Evolutionary conservation across 2,888 invertebrate genomes (phyloP).

Genomic region (Didymodactylos carnosus): DNA sequence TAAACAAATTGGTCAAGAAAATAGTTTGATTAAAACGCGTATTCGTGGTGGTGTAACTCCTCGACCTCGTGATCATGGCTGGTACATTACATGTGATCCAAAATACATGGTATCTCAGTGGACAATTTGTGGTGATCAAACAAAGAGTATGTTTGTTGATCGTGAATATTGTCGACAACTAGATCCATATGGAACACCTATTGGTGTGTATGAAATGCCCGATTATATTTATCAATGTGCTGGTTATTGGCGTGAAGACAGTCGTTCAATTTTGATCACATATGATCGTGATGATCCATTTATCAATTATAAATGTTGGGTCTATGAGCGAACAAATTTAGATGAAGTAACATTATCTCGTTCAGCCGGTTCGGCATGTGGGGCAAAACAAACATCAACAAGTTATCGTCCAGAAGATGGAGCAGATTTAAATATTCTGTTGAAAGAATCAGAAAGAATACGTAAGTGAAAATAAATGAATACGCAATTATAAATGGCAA

Average conservation of each 20-base stretch:
- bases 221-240: constrained; percentile 91
- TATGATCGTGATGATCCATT: constrained; percentile 86
- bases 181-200: constrained; percentile 75
- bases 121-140: constrained; percentile 64
- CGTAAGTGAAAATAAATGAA: constrained; percentile 5
- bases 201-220: constrained; percentile 40
- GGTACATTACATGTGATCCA: constrained; percentile 11
- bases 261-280: constrained; percentile 81
- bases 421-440: constrained; percentile 60
- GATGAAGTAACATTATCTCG: constrained; percentile 63
- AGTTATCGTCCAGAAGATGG: constrained; percentile 73
- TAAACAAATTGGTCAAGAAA: constrained; percentile 42
- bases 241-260: constrained; percentile 90
- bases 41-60: constrained; percentile 84
- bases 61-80: constrained; percentile 47
- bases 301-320: constrained; percentile 84
- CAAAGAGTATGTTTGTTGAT: constrained; percentile 72
- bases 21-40: constrained; percentile 56
- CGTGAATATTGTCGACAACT: constrained; percentile 89
- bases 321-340: constrained; percentile 74
- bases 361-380: constrained; percentile 74
- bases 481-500: neutral
- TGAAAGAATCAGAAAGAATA: constrained; percentile 60
- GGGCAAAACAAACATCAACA: constrained; percentile 65
- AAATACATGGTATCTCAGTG: constrained; percentile 15